Conservation (phyloP, 2,888 invertebrate species). For the Parelbella ahira region DNA sequence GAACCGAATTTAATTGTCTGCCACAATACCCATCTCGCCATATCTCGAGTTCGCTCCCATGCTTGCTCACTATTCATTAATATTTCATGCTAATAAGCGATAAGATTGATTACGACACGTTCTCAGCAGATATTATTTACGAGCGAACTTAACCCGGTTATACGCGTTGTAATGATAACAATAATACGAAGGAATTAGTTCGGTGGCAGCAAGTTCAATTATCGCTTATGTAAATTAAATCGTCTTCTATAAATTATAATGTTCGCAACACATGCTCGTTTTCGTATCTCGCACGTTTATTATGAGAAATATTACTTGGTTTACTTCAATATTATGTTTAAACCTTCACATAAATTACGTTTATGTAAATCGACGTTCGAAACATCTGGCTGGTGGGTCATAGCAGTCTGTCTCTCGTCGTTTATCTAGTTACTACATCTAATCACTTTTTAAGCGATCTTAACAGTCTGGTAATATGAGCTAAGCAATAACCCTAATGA, state of each 20-base stretch:
- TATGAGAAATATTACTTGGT: conserved; percentile 7
- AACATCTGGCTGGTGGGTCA: conserved; percentile 10
- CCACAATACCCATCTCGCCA: conserved; percentile 28
- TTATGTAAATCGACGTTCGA: conserved; percentile 10
- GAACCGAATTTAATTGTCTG: conserved; percentile 39
- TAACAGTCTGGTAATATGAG: not conserved
- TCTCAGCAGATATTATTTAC: conserved; percentile 27
- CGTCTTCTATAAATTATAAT: conserved; percentile 43
- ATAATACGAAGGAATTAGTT: conserved; percentile 28
- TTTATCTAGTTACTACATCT: conserved; percentile 6
- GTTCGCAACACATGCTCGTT: conserved; percentile 36
- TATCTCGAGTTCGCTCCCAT: conserved; percentile 31
- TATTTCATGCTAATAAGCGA: conserved; percentile 36
- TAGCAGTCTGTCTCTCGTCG: not conserved
- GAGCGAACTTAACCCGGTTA: conserved; percentile 19
- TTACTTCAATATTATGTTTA: conserved; percentile 7
- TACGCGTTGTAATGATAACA: conserved; percentile 17
- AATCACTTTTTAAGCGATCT: conserved; percentile 9
- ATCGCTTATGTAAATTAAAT: conserved; percentile 39
- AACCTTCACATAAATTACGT: conserved; percentile 7
- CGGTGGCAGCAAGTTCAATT: conserved; percentile 31
- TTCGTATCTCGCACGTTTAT: conserved; percentile 21
- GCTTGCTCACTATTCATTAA: conserved; percentile 36
- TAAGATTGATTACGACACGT: conserved; percentile 38
- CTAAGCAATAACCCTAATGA: no score